These are phyloP conservation scores for Metridium senile DNA, from an alignment of 92 coral and sea anemone species.

Conservation along the genomic window DNA sequence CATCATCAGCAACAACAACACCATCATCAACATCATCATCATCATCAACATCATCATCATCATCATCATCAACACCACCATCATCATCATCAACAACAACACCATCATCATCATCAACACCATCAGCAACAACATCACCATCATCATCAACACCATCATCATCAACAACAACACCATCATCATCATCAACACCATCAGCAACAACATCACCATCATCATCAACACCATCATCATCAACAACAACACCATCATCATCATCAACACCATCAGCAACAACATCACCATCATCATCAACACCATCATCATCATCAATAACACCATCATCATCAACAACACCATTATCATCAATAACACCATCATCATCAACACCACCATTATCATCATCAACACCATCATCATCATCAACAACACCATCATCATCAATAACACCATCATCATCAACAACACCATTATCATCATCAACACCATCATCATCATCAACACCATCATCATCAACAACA, in stretches of 20 bases:
- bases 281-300: not conserved
- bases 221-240: not conserved
- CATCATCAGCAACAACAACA: not conserved
- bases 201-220: not conserved
- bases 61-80: not conserved
- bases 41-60: not conserved
- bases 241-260: not conserved
- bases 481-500: not conserved
- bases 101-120: not conserved
- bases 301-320: not conserved
- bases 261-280: not conserved
- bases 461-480: not conserved
- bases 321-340: not conserved
- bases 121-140: not conserved
- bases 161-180: not conserved
- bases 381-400: not conserved
- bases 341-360: not conserved
- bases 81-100: not conserved
- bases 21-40: not conserved
- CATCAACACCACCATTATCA: too few relatives aligned
- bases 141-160: not conserved
- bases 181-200: not conserved
- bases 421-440: not conserved
- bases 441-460: not conserved
- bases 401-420: not conserved